These are phyloP conservation scores for Pedionomus torquatus DNA, from an alignment of 2,113 vertebrate species.

Conservation along the genomic window DNA sequence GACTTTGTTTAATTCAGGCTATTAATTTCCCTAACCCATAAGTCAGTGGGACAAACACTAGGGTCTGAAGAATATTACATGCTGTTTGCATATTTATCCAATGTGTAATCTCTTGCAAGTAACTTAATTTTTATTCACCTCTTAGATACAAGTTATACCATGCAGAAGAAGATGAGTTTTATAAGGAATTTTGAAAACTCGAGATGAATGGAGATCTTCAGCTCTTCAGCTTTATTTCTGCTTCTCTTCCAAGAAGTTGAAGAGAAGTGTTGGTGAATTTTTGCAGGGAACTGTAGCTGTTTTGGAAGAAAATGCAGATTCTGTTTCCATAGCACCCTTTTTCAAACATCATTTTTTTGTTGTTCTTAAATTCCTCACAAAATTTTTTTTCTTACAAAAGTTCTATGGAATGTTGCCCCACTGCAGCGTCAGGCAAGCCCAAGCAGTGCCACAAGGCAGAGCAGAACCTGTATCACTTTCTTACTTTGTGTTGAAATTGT, in stretches of 20 bases:
- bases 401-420: not conserved
- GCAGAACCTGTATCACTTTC: not conserved
- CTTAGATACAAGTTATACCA: not conserved
- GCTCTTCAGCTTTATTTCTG: not conserved
- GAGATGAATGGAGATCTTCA: not conserved
- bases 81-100: not conserved
- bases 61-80: not conserved
- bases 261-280: not conserved
- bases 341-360: rapidly evolving
- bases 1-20: not conserved
- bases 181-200: not conserved
- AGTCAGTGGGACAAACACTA: not conserved
- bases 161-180: not conserved
- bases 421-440: not conserved
- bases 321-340: not conserved
- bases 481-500: not conserved
- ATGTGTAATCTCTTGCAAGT: not conserved
- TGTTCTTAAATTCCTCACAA: not conserved
- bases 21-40: not conserved
- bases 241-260: not conserved
- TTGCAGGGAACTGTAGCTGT: not conserved
- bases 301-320: not conserved
- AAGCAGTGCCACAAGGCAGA: not conserved
- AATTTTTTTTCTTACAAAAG: not conserved
- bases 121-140: not conserved